phyloP scores from a whole-genome alignment of 2,113 vertebrate genomes.

The Ophiodon elongatus region DNA sequence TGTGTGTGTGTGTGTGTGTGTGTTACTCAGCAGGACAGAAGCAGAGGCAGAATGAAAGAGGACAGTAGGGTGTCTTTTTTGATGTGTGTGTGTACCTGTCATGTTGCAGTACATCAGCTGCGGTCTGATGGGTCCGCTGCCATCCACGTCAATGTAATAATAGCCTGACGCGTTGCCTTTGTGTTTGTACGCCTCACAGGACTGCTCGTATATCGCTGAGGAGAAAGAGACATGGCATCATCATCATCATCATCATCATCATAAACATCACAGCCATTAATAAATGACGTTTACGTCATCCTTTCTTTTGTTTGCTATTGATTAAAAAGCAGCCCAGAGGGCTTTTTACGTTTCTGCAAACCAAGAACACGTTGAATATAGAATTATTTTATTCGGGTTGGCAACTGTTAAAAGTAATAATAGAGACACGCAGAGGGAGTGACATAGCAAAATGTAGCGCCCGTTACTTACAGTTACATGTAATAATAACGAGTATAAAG shows the following conservation, averaged over 20 bases:
- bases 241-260: not conserved
- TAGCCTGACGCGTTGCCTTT: slow-evolving; percentile 91
- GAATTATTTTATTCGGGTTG: no score
- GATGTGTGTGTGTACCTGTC: slow-evolving; percentile 86
- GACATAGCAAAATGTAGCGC: no score
- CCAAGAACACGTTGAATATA: no score
- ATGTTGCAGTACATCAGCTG: slow-evolving; percentile 95
- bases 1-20: not conserved
- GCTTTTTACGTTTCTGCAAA: no score
- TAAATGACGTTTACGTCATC: not conserved
- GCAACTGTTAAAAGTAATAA: no score
- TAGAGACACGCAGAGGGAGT: no score
- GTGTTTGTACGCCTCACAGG: slow-evolving; percentile 96
- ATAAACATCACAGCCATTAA: not conserved
- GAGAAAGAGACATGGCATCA: slow-evolving; percentile 42
- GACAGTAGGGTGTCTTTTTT: not conserved
- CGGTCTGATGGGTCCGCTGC: slow-evolving; percentile 91
- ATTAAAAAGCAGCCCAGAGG: not conserved
- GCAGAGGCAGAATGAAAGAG: not conserved
- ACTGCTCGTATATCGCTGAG: slow-evolving; percentile 92
- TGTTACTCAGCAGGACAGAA: slow-evolving; percentile 8
- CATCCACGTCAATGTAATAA: slow-evolving; percentile 93
- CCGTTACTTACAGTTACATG: no score
- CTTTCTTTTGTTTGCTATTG: not conserved
- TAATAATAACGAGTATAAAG: no score